Conservation (phyloP, 2,888 invertebrate species). For the Magallana nippona region DNA sequence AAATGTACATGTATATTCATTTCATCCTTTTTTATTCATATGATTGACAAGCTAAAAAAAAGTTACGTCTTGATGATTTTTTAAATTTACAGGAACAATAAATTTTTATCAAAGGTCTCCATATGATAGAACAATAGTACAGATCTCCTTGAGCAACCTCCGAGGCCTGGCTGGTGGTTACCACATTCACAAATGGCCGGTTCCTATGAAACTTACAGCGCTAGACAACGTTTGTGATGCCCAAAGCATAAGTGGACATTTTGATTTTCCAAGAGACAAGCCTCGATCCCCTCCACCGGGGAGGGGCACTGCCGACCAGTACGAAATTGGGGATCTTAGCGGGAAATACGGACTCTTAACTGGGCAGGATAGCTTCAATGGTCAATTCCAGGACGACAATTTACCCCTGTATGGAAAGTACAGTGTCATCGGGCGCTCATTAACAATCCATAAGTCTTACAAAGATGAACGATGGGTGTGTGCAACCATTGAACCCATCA, state of each 20-base stretch:
- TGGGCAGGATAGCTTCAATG: constrained; percentile 82
- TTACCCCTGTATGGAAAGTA: constrained; percentile 90
- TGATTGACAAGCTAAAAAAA: too few relatives aligned
- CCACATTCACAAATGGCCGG: constrained; percentile 80
- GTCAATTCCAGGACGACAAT: constrained; percentile 87
- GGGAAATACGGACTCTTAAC: constrained; percentile 92
- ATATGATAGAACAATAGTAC: constrained; percentile 84
- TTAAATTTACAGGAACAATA: constrained; percentile 82
- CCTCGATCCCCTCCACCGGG: constrained; percentile 79
- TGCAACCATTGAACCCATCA: constrained; percentile 80
- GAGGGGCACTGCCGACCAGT: constrained; percentile 92
- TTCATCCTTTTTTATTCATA: too few relatives aligned
- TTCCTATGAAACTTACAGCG: constrained; percentile 69
- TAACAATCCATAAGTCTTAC: constrained; percentile 84
- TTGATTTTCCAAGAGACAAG: constrained; percentile 85
- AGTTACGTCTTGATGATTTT: neutral
- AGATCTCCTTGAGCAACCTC: constrained; percentile 82
- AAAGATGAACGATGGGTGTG: constrained; percentile 79
- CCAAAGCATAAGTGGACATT: constrained; percentile 85
- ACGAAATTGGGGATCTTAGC: constrained; percentile 92
- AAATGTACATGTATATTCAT: too few relatives aligned
- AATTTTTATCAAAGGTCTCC: constrained; percentile 89
- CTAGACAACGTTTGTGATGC: constrained; percentile 80
- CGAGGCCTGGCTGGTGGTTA: constrained; percentile 77
- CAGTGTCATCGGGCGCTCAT: constrained; percentile 89